Evolutionary conservation across 2,888 invertebrate genomes (phyloP).

Genomic region (Apodemia hepburni): DNA sequence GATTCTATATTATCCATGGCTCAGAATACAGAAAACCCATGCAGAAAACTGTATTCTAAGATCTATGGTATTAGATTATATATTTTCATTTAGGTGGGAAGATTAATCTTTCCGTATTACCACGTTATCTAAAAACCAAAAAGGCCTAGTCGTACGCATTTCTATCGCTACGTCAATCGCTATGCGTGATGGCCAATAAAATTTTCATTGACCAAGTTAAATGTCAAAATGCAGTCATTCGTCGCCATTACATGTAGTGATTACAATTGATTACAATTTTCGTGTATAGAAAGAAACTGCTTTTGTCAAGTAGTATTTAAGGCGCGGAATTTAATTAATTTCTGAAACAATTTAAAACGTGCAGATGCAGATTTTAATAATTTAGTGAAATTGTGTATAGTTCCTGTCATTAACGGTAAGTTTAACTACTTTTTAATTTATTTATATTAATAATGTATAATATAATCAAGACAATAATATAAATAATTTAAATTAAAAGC

Average conservation of each 20-base stretch:
- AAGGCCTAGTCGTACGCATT: too few relatives aligned
- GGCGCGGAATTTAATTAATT: conserved; percentile 45
- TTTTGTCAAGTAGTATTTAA: conserved; percentile 47
- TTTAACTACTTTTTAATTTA: neutral
- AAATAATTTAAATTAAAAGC: neutral
- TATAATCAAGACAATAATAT: neutral
- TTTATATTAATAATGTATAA: neutral
- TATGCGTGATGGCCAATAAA: neutral
- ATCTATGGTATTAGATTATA: too few relatives aligned
- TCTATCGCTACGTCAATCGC: too few relatives aligned
- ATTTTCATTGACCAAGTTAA: conserved; percentile 19
- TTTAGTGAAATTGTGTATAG: neutral
- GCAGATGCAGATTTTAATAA: neutral
- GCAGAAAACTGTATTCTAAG: too few relatives aligned
- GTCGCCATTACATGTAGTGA: conserved; percentile 57
- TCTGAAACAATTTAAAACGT: conserved; percentile 24
- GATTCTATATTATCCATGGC: too few relatives aligned
- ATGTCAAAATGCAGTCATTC: conserved; percentile 29
- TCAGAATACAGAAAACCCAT: too few relatives aligned
- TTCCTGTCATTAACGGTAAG: conserved; percentile 22
- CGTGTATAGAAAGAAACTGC: conserved; percentile 50
- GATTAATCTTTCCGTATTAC: neutral
- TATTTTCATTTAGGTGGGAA: neutral
- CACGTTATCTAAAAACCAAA: neutral
- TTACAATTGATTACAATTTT: conserved; percentile 38